Evolutionary conservation across 2,888 invertebrate genomes (phyloP).

Genomic region (Lycaena phlaeas): DNA sequence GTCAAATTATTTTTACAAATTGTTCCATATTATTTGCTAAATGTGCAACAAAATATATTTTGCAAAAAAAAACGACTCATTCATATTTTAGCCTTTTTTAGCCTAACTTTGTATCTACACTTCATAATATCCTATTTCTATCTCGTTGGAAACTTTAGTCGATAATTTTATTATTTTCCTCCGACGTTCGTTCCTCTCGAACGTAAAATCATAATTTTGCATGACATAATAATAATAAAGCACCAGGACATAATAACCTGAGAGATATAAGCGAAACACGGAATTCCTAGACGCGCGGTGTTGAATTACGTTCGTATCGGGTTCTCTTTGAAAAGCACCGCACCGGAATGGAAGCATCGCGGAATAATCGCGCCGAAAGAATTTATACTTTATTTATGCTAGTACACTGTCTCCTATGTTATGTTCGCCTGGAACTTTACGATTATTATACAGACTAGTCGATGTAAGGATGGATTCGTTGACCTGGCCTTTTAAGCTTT

Average conservation of each 20-base stretch:
- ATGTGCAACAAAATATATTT: too few relatives aligned
- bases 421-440: constrained; percentile 35
- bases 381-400: constrained; percentile 31
- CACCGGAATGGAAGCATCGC: constrained; percentile 37
- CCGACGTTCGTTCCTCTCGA: constrained; percentile 9
- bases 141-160: background rate
- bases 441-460: constrained; percentile 29
- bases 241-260: constrained; percentile 30
- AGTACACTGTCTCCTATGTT: constrained; percentile 29
- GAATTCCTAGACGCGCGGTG: constrained; percentile 43
- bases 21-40: too few relatives aligned
- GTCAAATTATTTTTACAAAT: too few relatives aligned
- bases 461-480: constrained; percentile 12
- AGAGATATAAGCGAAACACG: constrained; percentile 37
- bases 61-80: too few relatives aligned
- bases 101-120: too few relatives aligned
- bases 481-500: background rate
- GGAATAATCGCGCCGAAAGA: constrained; percentile 27
- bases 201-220: constrained; percentile 26
- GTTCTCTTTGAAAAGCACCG: constrained; percentile 48
- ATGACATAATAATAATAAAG: constrained; percentile 31
- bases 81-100: too few relatives aligned
- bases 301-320: constrained; percentile 45
- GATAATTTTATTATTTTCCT: constrained; percentile 11
- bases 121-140: too few relatives aligned